Base-by-base conservation (phyloP, 2,888 invertebrate genomes). In the Linyphia triangularis region DNA sequence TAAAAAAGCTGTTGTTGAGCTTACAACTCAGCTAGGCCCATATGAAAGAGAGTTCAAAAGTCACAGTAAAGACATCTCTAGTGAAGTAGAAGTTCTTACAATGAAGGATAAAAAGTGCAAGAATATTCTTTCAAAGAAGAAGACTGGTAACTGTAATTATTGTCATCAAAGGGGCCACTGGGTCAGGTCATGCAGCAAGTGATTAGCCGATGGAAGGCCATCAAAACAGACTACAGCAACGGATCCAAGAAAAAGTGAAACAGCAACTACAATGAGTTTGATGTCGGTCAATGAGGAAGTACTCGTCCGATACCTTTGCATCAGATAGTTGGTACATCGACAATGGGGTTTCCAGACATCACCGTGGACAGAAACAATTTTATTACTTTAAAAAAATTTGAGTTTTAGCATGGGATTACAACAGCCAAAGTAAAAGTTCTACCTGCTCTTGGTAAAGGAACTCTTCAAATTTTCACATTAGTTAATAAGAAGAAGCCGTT, bases 101-200 rank as follows among this genome's bases (percentile, higher is more conserved):
- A 13, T 6, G 33, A 10, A 7, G 0, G 4, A 4, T 4, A 22
- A 24, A 24, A 26, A n/a, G 7, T 5, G 4, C 16, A 26, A 2
- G 1, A n/a, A 13, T 3, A 61, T 30, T 33, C n/a, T 85, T 69
- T 10, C 61, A 85, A 2, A n/a, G 69, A 24, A 67, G 61, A 33
- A 70, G 59, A 1, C 33, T 40, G 57, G 26, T n/a, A 69, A n/a
- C 5, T 88, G 61, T 24, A 84, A 84, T 16, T 88, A 88, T n/a
- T 88, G 88, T 19, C 57, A 88, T 16, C 30, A 84, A n/a, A 65
- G 22, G 22, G 88, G 30, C 9, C 73, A 77, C 26, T 88, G 83
- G 75, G 51, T 65, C 4, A 88, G 19, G 43, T 30, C 4, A 1
- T 88, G 83, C 26, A 6, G 0, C 0, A 73, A 83, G 19, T 77